Conservation (phyloP, 2,888 invertebrate species). For the Acronicta aceris region DNA sequence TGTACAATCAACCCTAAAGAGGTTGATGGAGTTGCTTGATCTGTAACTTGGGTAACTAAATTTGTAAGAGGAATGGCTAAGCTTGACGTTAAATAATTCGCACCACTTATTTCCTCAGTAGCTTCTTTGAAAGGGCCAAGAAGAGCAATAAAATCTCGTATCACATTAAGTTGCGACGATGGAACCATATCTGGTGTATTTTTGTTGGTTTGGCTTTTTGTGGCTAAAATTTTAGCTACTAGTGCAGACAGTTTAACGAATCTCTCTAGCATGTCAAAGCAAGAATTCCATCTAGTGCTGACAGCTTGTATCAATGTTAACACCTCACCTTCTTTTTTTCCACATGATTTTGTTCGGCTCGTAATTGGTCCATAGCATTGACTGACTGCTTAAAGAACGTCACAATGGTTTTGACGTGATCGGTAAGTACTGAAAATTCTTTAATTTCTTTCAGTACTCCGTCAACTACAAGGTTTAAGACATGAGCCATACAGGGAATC, state of each 20-base stretch:
- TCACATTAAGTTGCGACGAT: slow-evolving; percentile 49
- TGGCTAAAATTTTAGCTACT: slow-evolving; percentile 53
- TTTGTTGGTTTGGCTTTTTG: slow-evolving; percentile 16
- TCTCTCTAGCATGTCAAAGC: slow-evolving; percentile 59
- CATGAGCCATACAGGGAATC: slow-evolving; percentile 62
- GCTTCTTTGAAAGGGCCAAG: slow-evolving; percentile 50
- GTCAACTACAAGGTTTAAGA: slow-evolving; percentile 59
- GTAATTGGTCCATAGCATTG: slow-evolving; percentile 60
- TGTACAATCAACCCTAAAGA: not conserved
- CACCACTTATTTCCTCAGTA: slow-evolving; percentile 58
- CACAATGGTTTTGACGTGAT: slow-evolving; percentile 62
- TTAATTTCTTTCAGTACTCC: slow-evolving; percentile 53
- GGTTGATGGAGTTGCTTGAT: not conserved
- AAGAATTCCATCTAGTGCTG: slow-evolving; percentile 61
- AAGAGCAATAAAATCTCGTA: slow-evolving; percentile 51
- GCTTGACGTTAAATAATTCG: slow-evolving; percentile 51
- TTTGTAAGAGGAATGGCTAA: slow-evolving; percentile 18
- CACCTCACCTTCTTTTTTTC: slow-evolving; percentile 60
- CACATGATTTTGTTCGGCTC: slow-evolving; percentile 48
- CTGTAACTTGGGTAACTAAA: not conserved
- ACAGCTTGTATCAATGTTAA: slow-evolving; percentile 58
- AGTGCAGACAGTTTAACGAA: slow-evolving; percentile 52
- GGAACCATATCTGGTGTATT: slow-evolving; percentile 55
- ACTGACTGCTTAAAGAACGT: slow-evolving; percentile 56
- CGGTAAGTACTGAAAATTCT: slow-evolving; percentile 47